Conservation (phyloP, 2,888 invertebrate species). For the Clepsis dumicolana region DNA sequence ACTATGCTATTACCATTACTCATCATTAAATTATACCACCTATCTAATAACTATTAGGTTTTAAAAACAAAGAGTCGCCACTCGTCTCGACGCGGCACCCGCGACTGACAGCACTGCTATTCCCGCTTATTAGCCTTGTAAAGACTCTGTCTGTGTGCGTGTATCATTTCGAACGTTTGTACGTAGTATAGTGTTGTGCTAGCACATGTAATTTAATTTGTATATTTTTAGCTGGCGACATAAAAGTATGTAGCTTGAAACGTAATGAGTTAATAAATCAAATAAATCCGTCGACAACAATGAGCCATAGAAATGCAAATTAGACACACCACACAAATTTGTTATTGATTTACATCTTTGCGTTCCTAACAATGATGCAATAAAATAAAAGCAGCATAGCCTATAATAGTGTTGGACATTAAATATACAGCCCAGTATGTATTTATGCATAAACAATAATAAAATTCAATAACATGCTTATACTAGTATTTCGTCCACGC, state of each 20-base stretch:
- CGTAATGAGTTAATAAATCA: conserved; percentile 22
- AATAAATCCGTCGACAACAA: conserved; percentile 48
- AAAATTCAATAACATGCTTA: too few species aligned
- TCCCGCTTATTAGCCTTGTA: too few species aligned
- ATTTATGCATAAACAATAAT: background rate
- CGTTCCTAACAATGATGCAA: conserved; percentile 29
- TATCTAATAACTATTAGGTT: too few species aligned
- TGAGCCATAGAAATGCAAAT: conserved; percentile 54
- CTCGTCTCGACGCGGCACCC: too few species aligned
- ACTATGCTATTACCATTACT: too few species aligned
- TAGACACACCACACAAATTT: conserved; percentile 49
- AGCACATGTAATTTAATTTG: background rate
- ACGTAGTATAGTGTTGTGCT: background rate
- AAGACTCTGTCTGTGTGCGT: too few species aligned
- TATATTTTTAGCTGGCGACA: background rate
- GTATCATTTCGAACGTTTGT: too few species aligned
- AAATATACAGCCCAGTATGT: background rate
- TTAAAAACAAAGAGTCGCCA: too few species aligned
- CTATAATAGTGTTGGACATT: background rate
- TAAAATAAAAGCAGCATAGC: conserved; percentile 7
- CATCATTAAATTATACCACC: too few species aligned
- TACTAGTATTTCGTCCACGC: too few species aligned
- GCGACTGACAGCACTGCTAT: too few species aligned
- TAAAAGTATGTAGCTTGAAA: background rate
- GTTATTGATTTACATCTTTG: conserved; percentile 46